A percentile compares a stretch with the other conserved stretches of the same genome.
phyloP scores from a whole-genome alignment of 2,797 vertebrate genomes.

The Benthosema pterotum region DNA sequence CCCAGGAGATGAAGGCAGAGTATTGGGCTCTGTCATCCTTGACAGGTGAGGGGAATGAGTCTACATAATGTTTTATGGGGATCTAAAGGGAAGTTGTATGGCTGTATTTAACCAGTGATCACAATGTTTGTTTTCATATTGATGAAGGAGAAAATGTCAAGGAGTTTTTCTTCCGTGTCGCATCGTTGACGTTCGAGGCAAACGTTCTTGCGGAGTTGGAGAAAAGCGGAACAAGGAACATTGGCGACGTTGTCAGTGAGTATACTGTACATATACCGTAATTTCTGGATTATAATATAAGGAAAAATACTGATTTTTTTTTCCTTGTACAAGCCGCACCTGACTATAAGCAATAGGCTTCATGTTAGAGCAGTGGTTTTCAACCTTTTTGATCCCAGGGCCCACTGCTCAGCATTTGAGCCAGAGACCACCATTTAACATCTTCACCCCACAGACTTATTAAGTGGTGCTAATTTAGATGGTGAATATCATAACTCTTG shows the following conservation, averaged over 20 bases:
- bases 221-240: constrained; percentile 85
- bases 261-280: constrained; percentile 60
- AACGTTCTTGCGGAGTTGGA: constrained; percentile 93
- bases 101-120: neutral
- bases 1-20: constrained; percentile 91
- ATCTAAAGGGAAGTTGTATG: neutral
- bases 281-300: too few species aligned
- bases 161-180: constrained; percentile 96
- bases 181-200: constrained; percentile 90
- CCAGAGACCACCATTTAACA: too few species aligned
- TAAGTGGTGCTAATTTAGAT: too few species aligned
- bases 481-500: too few species aligned
- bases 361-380: too few species aligned
- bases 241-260: constrained; percentile 95
- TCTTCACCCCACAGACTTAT: too few species aligned
- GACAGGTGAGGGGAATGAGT: constrained; percentile 78
- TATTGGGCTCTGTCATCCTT: constrained; percentile 94
- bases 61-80: neutral
- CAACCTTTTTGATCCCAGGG: too few species aligned
- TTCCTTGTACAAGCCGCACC: too few species aligned
- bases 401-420: too few species aligned
- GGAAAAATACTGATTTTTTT: too few species aligned
- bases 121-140: neutral
- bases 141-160: constrained; percentile 90
- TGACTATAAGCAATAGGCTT: too few species aligned